Evolutionary conservation across 2,797 vertebrate species (phyloP).

Genomic region (Oceanodroma leucorhoa): DNA sequence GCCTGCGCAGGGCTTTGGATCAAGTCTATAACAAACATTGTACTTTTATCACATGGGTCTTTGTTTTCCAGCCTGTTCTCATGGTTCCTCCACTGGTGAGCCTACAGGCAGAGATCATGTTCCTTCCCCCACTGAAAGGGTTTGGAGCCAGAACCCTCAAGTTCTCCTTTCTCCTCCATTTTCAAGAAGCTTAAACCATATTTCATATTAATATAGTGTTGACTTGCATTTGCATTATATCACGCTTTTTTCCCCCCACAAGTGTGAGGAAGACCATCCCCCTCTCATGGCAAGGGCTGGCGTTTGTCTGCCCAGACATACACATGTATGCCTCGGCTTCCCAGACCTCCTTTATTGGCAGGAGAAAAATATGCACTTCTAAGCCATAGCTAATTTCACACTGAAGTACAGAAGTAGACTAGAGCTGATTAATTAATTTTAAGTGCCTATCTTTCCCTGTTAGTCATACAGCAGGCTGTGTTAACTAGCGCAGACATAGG

Average conservation of each 20-base stretch:
- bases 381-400: background rate
- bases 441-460: background rate
- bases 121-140: background rate
- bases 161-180: background rate
- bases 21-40: rapidly evolving
- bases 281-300: background rate
- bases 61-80: background rate
- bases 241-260: rapidly evolving
- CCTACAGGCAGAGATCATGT: background rate
- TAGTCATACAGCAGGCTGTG: background rate
- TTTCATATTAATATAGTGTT: background rate
- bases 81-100: background rate
- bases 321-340: rapidly evolving
- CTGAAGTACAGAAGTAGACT: background rate
- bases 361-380: background rate
- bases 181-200: background rate
- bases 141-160: background rate
- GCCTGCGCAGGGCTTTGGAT: background rate
- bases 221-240: background rate
- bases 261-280: background rate
- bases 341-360: background rate
- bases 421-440: background rate
- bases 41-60: background rate
- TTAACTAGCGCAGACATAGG: rapidly evolving
- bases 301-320: background rate